Evolutionary conservation across 2,113 vertebrate genomes (phyloP).

Genomic region (Rhabdornis inornatus): DNA sequence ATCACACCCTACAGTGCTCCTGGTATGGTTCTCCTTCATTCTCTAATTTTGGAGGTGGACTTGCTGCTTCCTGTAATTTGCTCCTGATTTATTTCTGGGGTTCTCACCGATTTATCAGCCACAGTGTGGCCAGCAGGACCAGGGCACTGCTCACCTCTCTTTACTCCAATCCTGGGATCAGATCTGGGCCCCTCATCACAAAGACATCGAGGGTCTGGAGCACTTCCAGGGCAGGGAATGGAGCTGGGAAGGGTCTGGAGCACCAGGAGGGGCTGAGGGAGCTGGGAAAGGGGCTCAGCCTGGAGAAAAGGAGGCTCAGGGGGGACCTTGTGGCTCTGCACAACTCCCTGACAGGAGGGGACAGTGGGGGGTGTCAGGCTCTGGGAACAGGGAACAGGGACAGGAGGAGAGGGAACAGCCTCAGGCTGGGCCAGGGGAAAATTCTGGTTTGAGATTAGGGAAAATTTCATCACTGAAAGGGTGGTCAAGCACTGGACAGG

Average conservation of each 20-base stretch:
- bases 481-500: not conserved
- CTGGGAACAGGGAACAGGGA: not conserved
- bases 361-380: rapidly evolving
- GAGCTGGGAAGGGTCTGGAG: not conserved
- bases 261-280: rapidly evolving
- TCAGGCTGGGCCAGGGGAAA: rapidly evolving
- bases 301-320: not conserved
- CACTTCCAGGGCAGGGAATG: rapidly evolving
- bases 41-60: not conserved
- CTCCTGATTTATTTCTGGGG: not conserved
- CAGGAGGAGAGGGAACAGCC: not conserved
- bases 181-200: not conserved
- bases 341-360: not conserved
- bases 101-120: not conserved
- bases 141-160: not conserved
- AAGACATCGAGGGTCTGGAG: not conserved
- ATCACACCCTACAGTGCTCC: not conserved
- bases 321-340: not conserved
- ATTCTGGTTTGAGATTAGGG: not conserved
- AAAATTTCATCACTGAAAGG: not conserved
- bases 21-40: not conserved
- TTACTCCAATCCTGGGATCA: not conserved
- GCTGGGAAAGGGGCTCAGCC: not conserved
- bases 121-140: not conserved
- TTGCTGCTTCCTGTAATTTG: not conserved